Percentiles rank a stretch among this genome's conserved stretches.
phyloP scores from a whole-genome alignment of 2,888 invertebrate species.

The Teleogryllus oceanicus region DNA sequence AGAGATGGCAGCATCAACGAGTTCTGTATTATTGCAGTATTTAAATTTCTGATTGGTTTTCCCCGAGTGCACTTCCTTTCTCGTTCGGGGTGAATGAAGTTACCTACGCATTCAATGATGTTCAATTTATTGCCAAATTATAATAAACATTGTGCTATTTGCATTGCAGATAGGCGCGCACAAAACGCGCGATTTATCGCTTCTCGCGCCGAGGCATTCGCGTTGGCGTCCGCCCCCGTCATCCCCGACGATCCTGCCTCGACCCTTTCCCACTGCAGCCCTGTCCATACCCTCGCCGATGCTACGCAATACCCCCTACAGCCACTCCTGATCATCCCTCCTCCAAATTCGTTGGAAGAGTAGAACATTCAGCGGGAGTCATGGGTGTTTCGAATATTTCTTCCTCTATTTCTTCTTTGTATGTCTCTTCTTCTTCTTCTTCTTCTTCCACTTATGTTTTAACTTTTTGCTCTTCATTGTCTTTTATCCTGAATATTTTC shows the following conservation, averaged over 20 bases:
- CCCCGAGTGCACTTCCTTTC: neutral
- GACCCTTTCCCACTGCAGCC: no score
- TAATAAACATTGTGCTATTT: constrained; percentile 9
- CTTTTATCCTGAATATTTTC: neutral
- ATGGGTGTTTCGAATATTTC: no score
- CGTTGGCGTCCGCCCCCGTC: no score
- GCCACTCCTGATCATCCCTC: no score
- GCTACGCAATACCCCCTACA: no score
- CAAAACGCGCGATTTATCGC: constrained; percentile 1
- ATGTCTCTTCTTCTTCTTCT: neutral
- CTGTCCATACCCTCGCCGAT: no score
- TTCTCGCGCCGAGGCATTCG: neutral
- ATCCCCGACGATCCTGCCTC: no score
- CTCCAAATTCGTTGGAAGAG: no score
- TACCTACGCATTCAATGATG: constrained; percentile 10
- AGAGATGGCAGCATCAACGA: neutral
- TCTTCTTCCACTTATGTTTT: neutral
- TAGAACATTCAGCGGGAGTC: no score
- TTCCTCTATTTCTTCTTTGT: neutral
- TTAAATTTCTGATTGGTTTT: constrained; percentile 18
- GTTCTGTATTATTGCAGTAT: neutral
- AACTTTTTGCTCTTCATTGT: neutral
- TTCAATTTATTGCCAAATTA: constrained; percentile 9
- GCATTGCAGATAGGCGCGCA: constrained; percentile 8
- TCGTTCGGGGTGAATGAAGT: neutral